A percentile compares a stretch with the other conserved stretches of the same genome.
phyloP scores from a whole-genome alignment of 2,888 invertebrate genomes.

The Drosophila putrida region DNA sequence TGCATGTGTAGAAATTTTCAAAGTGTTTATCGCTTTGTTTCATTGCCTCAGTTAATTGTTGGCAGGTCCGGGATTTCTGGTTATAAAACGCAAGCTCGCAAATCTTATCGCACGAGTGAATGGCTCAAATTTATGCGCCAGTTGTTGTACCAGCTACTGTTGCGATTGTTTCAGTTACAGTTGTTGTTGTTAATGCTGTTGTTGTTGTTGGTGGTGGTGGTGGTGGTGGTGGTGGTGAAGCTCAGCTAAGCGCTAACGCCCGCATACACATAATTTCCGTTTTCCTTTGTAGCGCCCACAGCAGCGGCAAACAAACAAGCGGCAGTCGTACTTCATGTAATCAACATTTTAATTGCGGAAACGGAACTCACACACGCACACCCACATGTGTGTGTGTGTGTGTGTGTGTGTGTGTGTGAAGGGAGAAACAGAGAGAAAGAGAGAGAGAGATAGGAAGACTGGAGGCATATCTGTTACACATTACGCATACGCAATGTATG shows the following conservation, averaged over 20 bases:
- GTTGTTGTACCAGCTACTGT: slow-evolving; percentile 24
- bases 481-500: slow-evolving; percentile 73
- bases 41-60: slow-evolving; percentile 46
- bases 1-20: slow-evolving; percentile 8
- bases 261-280: slow-evolving; percentile 78
- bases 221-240: slow-evolving; percentile 24
- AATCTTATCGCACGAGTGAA: slow-evolving; percentile 46
- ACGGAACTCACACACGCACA: slow-evolving; percentile 73
- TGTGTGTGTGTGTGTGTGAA: no score
- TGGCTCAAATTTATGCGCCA: slow-evolving; percentile 65
- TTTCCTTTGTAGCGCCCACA: slow-evolving; percentile 75
- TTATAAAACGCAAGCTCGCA: slow-evolving; percentile 47
- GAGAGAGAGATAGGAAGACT: not conserved
- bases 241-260: slow-evolving; percentile 67
- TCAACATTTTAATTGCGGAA: slow-evolving; percentile 82
- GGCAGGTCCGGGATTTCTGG: slow-evolving; percentile 20
- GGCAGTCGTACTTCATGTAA: slow-evolving; percentile 80
- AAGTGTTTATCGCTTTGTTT: slow-evolving; percentile 38
- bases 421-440: not conserved
- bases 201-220: slow-evolving; percentile 24
- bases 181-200: slow-evolving; percentile 25
- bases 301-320: slow-evolving; percentile 63
- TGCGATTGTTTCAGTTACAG: slow-evolving; percentile 1
- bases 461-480: slow-evolving; percentile 66
- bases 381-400: slow-evolving; percentile 9